Evolutionary conservation across 2,888 invertebrate species (phyloP).

Genomic region (Polymixis lichenea): DNA sequence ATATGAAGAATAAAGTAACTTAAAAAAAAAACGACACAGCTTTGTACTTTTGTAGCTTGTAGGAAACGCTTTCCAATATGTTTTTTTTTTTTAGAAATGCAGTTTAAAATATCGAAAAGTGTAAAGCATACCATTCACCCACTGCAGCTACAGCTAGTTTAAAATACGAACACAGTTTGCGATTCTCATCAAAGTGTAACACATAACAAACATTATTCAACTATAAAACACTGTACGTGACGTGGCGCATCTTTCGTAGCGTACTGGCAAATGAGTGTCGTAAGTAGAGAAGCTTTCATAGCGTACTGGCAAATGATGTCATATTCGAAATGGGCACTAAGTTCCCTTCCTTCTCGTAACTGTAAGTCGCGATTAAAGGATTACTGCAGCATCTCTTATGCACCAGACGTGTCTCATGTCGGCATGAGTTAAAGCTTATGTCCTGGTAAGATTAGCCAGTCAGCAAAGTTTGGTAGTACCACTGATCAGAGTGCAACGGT

Average conservation of each 20-base stretch:
- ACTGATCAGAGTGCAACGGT: not conserved
- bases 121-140: not conserved
- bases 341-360: not conserved
- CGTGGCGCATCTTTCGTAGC: constrained; percentile 18
- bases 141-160: not conserved
- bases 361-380: constrained; percentile 16
- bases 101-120: not conserved
- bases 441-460: not conserved
- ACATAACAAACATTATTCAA: constrained; percentile 1
- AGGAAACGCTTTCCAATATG: not conserved
- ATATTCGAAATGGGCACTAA: not conserved
- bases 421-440: not conserved
- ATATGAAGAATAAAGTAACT: not conserved
- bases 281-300: constrained; percentile 20
- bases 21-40: not conserved
- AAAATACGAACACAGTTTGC: not conserved
- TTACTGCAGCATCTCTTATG: constrained; percentile 14
- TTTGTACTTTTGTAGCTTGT: not conserved
- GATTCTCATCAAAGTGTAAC: not conserved
- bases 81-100: not conserved
- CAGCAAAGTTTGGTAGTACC: not conserved
- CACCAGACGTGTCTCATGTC: constrained; percentile 3
- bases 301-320: constrained; percentile 30
- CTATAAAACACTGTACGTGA: constrained; percentile 29
- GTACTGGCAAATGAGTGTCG: not conserved